Evolutionary conservation across 2,888 invertebrate genomes (phyloP), one percentile per base, ranked within the genome.

Genomic region (Clunio marinus): DNA sequence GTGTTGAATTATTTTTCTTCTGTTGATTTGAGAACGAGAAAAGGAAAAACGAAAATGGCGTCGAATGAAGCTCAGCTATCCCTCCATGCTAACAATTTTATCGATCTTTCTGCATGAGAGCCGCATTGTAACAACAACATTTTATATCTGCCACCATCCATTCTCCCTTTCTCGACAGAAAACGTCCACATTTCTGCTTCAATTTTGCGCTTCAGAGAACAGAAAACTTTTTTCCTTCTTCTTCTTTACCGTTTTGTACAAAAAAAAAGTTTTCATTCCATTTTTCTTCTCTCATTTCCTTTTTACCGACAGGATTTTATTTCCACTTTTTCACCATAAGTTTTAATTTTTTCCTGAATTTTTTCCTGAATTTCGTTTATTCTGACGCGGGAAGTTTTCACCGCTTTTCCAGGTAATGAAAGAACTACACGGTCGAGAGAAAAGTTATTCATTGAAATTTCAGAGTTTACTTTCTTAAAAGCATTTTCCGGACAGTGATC

Each of bases 81-180:
- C 17, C 32, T 7, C 51, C 51, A 17, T 51, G 13, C 41, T n/a
- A 37, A 35, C 35, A 37, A 10, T 17, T 60, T 46, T 63, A 63
- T 63, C 63, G 63, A 63, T 63, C 45, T 63, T 27, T n/a, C n/a
- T n/a, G n/a, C n/a, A n/a, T n/a, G n/a, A n/a, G n/a, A n/a, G n/a
- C n/a, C n/a, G n/a, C n/a, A n/a, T n/a, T n/a, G n/a, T n/a, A n/a
- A n/a, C n/a, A n/a, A n/a, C n/a, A n/a, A n/a, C n/a, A 55, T 22
- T 20, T 32, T 59, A 59, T 59, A 59, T 59, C 59, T 59, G 59
- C 59, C 28, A 59, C 32, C n/a, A n/a, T n/a, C n/a, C n/a, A n/a
- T n/a, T n/a, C n/a, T n/a, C n/a, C n/a, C n/a, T n/a, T n/a, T n/a
- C n/a, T n/a, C n/a, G n/a, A 32, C 10, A 32, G 10, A 7, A 32